Conservation (phyloP, 2,113 vertebrate genomes). For the Strigops habroptila region DNA sequence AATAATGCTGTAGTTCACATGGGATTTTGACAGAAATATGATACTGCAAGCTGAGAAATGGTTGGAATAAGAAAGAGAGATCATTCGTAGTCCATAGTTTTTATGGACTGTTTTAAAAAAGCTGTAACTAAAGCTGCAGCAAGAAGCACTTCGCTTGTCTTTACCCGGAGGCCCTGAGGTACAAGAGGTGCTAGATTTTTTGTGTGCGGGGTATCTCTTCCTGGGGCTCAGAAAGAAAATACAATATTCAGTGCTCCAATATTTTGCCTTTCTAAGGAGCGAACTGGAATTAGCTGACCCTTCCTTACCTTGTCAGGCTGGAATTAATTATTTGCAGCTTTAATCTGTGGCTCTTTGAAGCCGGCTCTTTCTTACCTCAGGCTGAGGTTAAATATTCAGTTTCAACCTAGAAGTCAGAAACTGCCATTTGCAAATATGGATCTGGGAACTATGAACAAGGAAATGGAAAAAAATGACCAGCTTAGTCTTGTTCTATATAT, state of each 20-base stretch:
- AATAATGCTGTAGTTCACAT: not conserved
- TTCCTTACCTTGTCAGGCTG: not conserved
- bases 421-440: not conserved
- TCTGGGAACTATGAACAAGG: not conserved
- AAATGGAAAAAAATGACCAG: not conserved
- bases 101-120: not conserved
- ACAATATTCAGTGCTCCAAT: not conserved
- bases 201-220: not conserved
- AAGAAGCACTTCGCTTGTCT: not conserved
- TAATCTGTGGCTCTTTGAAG: not conserved
- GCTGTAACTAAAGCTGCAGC: not conserved
- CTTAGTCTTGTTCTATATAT: not conserved
- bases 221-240: not conserved
- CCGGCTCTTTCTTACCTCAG: not conserved
- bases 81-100: not conserved
- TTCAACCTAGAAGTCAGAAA: not conserved
- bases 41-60: not conserved
- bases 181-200: not conserved
- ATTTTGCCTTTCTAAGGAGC: not conserved
- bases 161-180: not conserved
- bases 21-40: not conserved
- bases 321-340: not conserved
- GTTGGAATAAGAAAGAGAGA: not conserved
- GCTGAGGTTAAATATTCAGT: conserved; percentile 12
- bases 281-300: not conserved